Evolutionary conservation across 2,888 invertebrate genomes (phyloP).

Genomic region (Aricia artaxerxes): DNA sequence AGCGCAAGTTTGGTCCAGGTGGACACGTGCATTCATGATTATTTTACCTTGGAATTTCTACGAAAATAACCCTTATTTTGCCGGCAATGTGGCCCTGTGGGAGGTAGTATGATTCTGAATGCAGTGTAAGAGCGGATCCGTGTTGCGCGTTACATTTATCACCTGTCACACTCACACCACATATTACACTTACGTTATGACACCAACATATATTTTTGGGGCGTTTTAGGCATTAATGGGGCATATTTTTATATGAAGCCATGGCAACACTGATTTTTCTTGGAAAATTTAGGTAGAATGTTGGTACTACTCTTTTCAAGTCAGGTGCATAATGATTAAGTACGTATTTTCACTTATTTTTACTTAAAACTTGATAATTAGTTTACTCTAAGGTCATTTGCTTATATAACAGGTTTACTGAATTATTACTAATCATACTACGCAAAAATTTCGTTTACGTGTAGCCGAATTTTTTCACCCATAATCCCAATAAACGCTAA

Average conservation of each 20-base stretch:
- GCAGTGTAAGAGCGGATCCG: constrained; percentile 53
- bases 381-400: too few relatives aligned
- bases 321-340: too few relatives aligned
- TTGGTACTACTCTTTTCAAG: too few relatives aligned
- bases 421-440: too few relatives aligned
- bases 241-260: not conserved
- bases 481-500: too few relatives aligned
- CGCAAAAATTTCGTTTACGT: too few relatives aligned
- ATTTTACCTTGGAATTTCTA: not conserved
- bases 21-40: constrained; percentile 34
- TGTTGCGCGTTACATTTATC: constrained; percentile 44
- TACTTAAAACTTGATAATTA: too few relatives aligned
- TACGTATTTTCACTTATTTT: too few relatives aligned
- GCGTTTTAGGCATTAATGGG: not conserved
- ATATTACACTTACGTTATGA: not conserved
- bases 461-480: not conserved
- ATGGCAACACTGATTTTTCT: not conserved
- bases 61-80: not conserved
- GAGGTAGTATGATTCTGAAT: not conserved
- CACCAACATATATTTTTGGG: constrained; percentile 1
- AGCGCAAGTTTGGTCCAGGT: constrained; percentile 35
- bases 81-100: not conserved
- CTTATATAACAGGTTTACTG: too few relatives aligned
- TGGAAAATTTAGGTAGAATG: not conserved
- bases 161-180: constrained; percentile 18